A percentile compares a stretch with the other conserved stretches of the same genome.
These are phyloP conservation scores for Trinorchestia longiramus DNA, from an alignment of 1,140 invertebrate genomes.

Conservation along the genomic window DNA sequence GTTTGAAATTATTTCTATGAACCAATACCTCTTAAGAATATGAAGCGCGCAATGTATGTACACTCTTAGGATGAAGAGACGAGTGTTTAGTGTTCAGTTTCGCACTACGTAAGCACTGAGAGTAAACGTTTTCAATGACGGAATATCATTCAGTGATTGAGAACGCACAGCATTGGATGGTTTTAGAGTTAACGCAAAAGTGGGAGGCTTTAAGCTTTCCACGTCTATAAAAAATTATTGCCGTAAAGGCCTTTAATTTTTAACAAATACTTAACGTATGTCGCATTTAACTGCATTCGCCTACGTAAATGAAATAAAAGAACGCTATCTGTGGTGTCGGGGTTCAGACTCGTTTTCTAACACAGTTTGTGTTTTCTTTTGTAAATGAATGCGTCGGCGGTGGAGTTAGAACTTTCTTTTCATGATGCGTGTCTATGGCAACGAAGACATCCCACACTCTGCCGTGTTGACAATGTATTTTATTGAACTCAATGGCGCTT, in stretches of 20 bases:
- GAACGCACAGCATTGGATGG: too few species aligned
- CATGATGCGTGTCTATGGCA: neutral
- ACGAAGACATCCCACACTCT: neutral
- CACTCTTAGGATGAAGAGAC: too few species aligned
- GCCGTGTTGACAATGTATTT: neutral
- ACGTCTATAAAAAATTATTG: neutral
- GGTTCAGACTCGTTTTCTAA: neutral
- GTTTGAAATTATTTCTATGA: too few species aligned
- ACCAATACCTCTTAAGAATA: too few species aligned
- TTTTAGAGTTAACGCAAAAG: neutral
- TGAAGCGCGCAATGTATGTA: too few species aligned
- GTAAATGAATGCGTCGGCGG: neutral
- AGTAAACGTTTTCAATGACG: too few species aligned
- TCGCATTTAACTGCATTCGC: neutral
- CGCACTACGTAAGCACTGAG: too few species aligned
- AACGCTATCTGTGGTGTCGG: neutral
- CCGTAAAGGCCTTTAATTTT: neutral
- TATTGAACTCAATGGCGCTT: neutral
- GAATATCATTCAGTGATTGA: too few species aligned
- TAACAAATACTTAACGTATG: neutral
- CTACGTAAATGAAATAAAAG: neutral
- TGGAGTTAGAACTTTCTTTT: neutral
- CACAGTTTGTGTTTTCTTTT: neutral
- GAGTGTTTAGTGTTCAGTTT: too few species aligned
- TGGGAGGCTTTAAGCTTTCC: neutral